Base-by-base conservation (phyloP, 2,888 invertebrate species). In the Latheticus oryzae region DNA sequence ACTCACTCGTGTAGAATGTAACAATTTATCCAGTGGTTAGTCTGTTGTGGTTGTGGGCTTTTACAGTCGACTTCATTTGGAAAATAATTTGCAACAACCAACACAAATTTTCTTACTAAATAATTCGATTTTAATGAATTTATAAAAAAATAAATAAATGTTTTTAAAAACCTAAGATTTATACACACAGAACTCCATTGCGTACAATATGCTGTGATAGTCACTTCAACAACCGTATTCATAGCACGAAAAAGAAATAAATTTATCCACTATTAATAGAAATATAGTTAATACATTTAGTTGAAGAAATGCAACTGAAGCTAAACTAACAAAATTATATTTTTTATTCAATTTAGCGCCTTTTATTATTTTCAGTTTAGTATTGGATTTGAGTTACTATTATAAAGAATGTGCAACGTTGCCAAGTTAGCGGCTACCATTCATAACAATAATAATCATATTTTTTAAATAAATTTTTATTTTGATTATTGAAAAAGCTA, bases 161-260 rank as follows among this genome's bases (percentile, higher is more conserved):
- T 62, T 62, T 65, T 67, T 64, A 62, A 63, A 62, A 68, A 63
- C 58, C 67, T 63, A 52, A 68, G 64, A 67, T 65, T 67, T 66
- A 71, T 64, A 73, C 67, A 73, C 65, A 71, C 71, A 82, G 80
- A 83, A 82, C 84, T 84, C 85, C 85, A 85, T 85, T 84, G 84
- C 84, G 83, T 82, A 84, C 82, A 81, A 83, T 80, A 81, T 83
- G 84, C 84, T 83, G 85, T 84, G 82, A 79, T 68, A 80, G 73
- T 83, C 84, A 82, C 79, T 69, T 67, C 63, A 74, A 45, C 13
- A 13, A 11, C 53, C 32, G 43, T 5, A 8, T 53, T 59, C 56
- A 56, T 60, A 19, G 12, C 16, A 3, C 5, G 8, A 19, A 42
- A 33, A 38, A 38, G 21, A 48, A 28, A 19, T 28, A 5, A 11